phyloP scores from a whole-genome alignment of 2,113 vertebrate genomes.

The Chaetodon auriga region DNA sequence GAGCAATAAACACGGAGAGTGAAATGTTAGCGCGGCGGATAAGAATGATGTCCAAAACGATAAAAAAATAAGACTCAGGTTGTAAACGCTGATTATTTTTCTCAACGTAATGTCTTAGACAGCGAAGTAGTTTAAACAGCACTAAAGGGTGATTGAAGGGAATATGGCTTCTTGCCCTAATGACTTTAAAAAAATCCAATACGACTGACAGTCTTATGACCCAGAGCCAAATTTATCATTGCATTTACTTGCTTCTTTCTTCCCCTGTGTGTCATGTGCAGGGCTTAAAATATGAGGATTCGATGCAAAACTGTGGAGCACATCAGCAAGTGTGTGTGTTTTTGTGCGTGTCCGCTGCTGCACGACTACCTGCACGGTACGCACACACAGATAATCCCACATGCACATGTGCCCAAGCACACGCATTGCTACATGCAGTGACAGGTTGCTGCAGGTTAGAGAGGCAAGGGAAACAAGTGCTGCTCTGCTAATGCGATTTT shows the following conservation, averaged over 20 bases:
- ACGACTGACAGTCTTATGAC: neutral
- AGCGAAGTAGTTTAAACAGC: neutral
- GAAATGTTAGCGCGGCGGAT: neutral
- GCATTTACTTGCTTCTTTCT: neutral
- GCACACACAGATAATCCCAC: neutral
- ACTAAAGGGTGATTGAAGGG: neutral
- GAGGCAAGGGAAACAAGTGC: slow-evolving; percentile 10
- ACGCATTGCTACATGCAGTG: neutral
- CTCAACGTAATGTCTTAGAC: neutral
- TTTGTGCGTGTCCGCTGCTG: neutral
- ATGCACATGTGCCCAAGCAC: neutral
- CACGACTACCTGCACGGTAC: neutral
- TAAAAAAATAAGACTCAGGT: neutral
- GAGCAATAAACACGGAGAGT: too few species aligned
- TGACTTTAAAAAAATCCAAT: slow-evolving; percentile 1
- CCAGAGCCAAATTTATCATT: neutral
- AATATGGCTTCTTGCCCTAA: neutral
- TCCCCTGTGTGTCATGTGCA: neutral
- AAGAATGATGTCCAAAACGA: neutral
- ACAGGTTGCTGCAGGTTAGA: neutral
- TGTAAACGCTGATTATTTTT: neutral
- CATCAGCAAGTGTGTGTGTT: neutral
- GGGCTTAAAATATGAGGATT: neutral
- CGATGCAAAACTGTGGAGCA: neutral
- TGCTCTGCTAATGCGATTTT: slow-evolving; percentile 57